Base-by-base conservation (phyloP, 2,797 vertebrate genomes). In the Amphiprion clarkii region DNA sequence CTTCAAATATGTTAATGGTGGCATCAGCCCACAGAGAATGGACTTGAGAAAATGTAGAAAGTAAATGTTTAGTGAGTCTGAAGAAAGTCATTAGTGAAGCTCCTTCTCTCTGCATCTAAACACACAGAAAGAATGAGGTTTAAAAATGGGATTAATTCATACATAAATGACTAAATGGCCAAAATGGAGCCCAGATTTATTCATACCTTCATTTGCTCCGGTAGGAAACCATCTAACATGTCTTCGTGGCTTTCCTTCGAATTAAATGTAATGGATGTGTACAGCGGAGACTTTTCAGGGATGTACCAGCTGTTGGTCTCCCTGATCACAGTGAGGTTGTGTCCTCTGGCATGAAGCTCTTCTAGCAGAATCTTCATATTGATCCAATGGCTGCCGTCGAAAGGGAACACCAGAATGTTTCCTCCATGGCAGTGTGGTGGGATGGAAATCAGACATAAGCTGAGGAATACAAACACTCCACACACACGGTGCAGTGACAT, bases 301-400 rank as follows among this genome's bases (percentile, higher is more conserved):
- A 95, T 92, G 81, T 94, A 95, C 89, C 84, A 88, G 73, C 90
- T 95, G 9, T 0, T 76, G 21, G 87, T 83, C 0, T 48, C 1
- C 6, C 92, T 81, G 4, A 95, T 77, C 29, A 95, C 92, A 3
- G 88, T 92, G 12, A 95, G n/a, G 56, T 2, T 88, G 76, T 95
- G 93, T 33, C 93, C 94, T 31, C 81, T 89, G 53, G 83, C 79
- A 67, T 94, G 91, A 65, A 94, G 85, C 23, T 88, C 93, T 79
- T 93, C 89, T 3, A 94, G 67, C 48, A 94, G 62, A 21, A 94
- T 58, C 70, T 92, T 92, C 92, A 95, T 95, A 57, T 95, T 95
- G 63, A 95, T 62, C 94, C 93, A 95, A 57, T 94, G 94, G 62
- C 93, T 95, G 8, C 94, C 94, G 0, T 94, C 94, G 0, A 92